Conservation (phyloP, 2,797 vertebrate genomes). For the Manis pentadactyla region DNA sequence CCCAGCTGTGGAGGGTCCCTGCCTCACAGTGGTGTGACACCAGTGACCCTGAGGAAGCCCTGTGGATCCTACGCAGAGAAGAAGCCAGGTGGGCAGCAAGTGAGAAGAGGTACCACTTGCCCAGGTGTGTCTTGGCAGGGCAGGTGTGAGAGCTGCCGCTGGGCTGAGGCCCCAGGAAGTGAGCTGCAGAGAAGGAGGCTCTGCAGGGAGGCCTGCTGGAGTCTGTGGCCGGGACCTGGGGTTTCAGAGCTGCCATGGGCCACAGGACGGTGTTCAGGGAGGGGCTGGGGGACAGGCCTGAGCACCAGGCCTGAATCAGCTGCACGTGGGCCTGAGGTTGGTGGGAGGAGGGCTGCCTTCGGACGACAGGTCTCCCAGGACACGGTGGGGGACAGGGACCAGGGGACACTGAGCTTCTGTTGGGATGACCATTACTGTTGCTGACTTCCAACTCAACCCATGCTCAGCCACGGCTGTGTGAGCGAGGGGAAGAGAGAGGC, state of each 20-base stretch:
- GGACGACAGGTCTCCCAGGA: rapidly evolving
- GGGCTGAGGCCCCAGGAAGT: rapidly evolving
- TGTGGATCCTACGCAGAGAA: rapidly evolving
- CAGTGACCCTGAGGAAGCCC: rapidly evolving
- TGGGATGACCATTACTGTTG: rapidly evolving
- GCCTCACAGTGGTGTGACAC: neutral
- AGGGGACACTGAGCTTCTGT: rapidly evolving
- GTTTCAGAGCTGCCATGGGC: rapidly evolving
- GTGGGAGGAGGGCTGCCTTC: rapidly evolving
- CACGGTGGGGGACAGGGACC: rapidly evolving
- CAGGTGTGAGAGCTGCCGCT: rapidly evolving
- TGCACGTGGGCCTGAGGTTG: rapidly evolving
- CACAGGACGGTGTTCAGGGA: rapidly evolving
- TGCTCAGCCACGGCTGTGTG: no score
- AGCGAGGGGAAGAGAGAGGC: neutral
- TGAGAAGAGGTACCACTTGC: rapidly evolving
- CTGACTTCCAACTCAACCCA: neutral
- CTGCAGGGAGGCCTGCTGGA: no score
- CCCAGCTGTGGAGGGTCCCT: no score
- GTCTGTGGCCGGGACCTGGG: neutral
- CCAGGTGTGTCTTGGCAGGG: neutral
- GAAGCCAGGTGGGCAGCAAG: neutral
- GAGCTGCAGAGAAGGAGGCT: neutral
- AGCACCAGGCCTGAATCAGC: neutral
- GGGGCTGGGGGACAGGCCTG: rapidly evolving